Evolutionary conservation across 2,888 invertebrate genomes (phyloP).

Genomic region (Lissonota sp.): DNA sequence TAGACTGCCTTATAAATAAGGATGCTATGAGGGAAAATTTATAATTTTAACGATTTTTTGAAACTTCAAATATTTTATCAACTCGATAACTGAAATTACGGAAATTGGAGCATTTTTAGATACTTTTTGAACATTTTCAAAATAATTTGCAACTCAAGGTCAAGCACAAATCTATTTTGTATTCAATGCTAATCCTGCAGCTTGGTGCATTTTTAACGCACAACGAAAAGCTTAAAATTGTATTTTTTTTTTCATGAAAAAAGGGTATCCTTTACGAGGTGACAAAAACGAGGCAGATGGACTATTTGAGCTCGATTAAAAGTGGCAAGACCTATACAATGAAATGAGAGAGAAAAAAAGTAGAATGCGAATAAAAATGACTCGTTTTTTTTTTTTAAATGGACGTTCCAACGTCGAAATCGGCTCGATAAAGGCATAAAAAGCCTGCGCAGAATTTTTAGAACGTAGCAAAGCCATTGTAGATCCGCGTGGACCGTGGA

Average conservation of each 20-base stretch:
- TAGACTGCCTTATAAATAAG: no score
- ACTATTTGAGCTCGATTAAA: conserved; percentile 7
- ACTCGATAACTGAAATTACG: not conserved
- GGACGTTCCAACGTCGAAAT: conserved; percentile 27
- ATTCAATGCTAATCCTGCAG: no score
- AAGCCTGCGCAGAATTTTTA: conserved; percentile 62
- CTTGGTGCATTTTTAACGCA: no score
- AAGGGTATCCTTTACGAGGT: no score
- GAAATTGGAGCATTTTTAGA: not conserved
- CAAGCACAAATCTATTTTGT: no score
- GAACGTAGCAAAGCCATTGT: conserved; percentile 49
- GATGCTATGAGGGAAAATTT: no score
- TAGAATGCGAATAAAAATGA: not conserved
- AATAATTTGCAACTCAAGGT: no score
- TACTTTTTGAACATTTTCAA: not conserved
- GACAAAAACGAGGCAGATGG: not conserved
- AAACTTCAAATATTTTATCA: no score
- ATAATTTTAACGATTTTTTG: no score
- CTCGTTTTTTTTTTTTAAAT: not conserved
- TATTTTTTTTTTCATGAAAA: no score
- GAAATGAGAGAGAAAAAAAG: conserved; percentile 8
- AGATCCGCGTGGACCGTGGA: conserved; percentile 52
- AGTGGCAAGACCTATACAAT: conserved; percentile 27
- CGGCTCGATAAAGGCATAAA: conserved; percentile 58
- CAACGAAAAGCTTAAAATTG: no score